A percentile compares a stretch with the other conserved stretches of the same genome.
These are phyloP conservation scores for Caenorhabditis latens DNA, from an alignment of 1,140 invertebrate species.

Conservation along the genomic window DNA sequence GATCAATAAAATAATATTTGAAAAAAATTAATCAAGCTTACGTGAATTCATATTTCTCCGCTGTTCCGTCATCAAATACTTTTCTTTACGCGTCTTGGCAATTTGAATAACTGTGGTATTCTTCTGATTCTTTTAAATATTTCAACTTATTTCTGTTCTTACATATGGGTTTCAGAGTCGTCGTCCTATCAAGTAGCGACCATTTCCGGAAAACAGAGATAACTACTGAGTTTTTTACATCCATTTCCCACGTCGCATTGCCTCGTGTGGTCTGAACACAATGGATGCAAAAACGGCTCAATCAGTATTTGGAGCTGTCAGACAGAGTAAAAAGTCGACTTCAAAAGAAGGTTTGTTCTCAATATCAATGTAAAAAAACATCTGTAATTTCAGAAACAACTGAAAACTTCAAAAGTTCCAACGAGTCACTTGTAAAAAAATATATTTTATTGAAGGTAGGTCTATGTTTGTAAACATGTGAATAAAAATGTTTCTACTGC, in stretches of 20 bases:
- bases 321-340: neutral
- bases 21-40: no score
- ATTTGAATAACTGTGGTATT: no score
- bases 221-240: no score
- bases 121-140: no score
- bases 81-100: no score
- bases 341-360: conserved; percentile 23
- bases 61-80: no score
- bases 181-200: neutral
- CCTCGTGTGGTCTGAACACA: no score
- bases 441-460: conserved; percentile 8
- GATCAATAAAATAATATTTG: no score
- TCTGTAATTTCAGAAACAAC: neutral
- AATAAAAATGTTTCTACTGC: neutral
- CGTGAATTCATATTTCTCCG: no score
- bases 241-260: neutral
- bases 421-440: conserved; percentile 26
- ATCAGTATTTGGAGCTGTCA: conserved; percentile 1
- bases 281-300: conserved; percentile 34
- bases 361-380: neutral
- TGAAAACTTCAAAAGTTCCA: conserved; percentile 16
- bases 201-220: no score
- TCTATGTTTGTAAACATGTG: neutral
- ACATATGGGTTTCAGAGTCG: no score
- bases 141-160: no score